Conservation (phyloP, 2,888 invertebrate species). For the Calameuta pallipes region DNA sequence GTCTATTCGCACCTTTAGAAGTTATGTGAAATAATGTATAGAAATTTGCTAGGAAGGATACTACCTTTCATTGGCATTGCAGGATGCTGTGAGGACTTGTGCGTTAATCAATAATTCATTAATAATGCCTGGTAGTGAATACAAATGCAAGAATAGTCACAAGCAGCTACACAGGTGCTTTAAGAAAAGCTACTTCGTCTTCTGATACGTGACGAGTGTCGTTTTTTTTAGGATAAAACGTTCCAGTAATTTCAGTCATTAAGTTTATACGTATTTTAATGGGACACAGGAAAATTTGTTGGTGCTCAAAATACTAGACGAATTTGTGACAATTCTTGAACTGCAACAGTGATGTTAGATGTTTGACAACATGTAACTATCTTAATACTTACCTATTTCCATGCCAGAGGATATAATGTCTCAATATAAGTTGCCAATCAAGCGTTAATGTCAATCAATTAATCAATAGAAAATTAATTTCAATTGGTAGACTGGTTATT, state of each 20-base stretch:
- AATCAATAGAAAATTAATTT: slow-evolving; percentile 12
- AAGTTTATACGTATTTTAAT: not conserved
- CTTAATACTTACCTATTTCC: slow-evolving; percentile 56
- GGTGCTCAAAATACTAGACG: not conserved
- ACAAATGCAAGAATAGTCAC: not conserved
- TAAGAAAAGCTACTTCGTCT: not conserved
- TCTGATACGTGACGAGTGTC: not conserved
- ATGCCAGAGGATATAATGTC: slow-evolving; percentile 48
- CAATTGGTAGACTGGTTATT: not conserved
- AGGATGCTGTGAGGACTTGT: not conserved
- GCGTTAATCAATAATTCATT: not conserved
- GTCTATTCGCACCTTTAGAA: not conserved
- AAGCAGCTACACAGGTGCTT: not conserved
- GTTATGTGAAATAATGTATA: not conserved
- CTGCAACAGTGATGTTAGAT: not conserved
- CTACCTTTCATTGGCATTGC: not conserved
- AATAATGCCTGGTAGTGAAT: not conserved
- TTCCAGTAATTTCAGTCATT: not conserved
- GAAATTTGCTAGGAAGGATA: not conserved
- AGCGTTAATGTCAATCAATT: not conserved
- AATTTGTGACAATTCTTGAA: not conserved
- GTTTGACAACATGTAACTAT: not conserved
- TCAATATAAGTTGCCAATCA: not conserved
- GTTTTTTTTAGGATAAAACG: not conserved
- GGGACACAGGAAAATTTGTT: not conserved